A percentile compares a stretch with the other conserved stretches of the same genome.
These are phyloP conservation scores for Pangasianodon gigas DNA, from an alignment of 2,113 vertebrate genomes.

Conservation along the genomic window DNA sequence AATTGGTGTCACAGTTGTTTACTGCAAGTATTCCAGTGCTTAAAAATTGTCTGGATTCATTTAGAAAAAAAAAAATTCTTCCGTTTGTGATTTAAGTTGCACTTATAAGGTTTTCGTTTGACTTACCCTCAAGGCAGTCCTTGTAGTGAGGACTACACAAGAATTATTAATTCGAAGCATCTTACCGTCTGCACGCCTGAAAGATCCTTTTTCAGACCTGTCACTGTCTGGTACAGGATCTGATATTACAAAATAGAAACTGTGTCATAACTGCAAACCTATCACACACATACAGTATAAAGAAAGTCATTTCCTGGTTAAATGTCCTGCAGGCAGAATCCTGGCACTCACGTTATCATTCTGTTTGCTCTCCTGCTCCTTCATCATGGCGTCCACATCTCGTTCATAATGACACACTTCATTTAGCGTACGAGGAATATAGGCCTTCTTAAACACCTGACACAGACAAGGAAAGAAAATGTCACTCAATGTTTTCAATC, in stretches of 20 bases:
- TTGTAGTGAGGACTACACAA: neutral
- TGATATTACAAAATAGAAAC: slow-evolving; percentile 61
- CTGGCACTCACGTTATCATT: slow-evolving; percentile 80
- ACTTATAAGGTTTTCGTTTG: neutral
- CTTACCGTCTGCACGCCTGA: slow-evolving; percentile 90
- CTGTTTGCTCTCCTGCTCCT: slow-evolving; percentile 76
- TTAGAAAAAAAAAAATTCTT: neutral
- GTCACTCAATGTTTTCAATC: neutral
- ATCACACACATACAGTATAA: neutral
- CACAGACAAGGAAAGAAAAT: neutral
- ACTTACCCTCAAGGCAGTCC: neutral
- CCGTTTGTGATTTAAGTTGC: neutral
- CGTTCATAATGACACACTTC: slow-evolving; percentile 91
- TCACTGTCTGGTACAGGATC: slow-evolving; percentile 95
- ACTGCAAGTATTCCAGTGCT: neutral
- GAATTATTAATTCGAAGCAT: neutral
- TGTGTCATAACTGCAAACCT: neutral
- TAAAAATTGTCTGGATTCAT: neutral
- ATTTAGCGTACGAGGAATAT: slow-evolving; percentile 91
- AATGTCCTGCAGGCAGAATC: neutral
- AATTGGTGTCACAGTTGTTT: neutral
- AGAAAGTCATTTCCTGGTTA: neutral
- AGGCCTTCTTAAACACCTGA: slow-evolving; percentile 94
- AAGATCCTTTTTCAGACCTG: slow-evolving; percentile 91
- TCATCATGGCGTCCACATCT: slow-evolving; percentile 82